Conservation (phyloP, 2,888 invertebrate genomes). For the Melinaea menophilus region DNA sequence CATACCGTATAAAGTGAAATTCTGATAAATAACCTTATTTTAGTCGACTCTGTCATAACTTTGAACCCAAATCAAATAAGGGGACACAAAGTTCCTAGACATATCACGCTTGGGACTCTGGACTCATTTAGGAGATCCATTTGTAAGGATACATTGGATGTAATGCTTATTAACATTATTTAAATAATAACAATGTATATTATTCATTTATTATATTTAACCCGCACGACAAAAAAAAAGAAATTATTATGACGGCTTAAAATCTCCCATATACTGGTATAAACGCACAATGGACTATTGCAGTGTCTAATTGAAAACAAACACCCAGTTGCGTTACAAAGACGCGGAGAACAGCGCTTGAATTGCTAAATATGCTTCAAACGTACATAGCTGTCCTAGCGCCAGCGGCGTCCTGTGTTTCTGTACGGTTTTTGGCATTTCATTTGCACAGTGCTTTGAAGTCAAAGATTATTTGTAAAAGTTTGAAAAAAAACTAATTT, state of each 20-base stretch:
- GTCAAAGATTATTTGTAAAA: neutral
- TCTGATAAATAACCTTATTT: neutral
- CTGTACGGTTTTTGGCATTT: neutral
- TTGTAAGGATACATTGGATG: neutral
- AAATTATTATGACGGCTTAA: neutral
- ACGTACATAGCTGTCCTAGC: conserved; percentile 29
- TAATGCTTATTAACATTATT: neutral
- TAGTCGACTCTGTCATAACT: neutral
- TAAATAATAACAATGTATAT: neutral
- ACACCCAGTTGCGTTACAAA: conserved; percentile 35
- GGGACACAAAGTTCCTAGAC: neutral
- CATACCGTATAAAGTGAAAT: neutral
- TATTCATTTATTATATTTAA: neutral
- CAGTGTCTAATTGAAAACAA: conserved; percentile 41
- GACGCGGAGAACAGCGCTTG: conserved; percentile 32
- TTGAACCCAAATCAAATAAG: neutral
- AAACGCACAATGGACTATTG: conserved; percentile 26
- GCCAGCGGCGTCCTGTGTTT: conserved; percentile 9
- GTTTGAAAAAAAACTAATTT: neutral
- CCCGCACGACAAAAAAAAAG: no score
- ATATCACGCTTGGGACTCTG: neutral
- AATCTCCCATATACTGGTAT: neutral
- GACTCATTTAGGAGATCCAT: neutral
- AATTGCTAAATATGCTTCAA: conserved; percentile 36
- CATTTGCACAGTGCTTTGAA: neutral